A percentile compares a stretch with the other conserved stretches of the same genome.
phyloP scores from a whole-genome alignment of 2,113 vertebrate genomes.

The Noturus placidus region DNA sequence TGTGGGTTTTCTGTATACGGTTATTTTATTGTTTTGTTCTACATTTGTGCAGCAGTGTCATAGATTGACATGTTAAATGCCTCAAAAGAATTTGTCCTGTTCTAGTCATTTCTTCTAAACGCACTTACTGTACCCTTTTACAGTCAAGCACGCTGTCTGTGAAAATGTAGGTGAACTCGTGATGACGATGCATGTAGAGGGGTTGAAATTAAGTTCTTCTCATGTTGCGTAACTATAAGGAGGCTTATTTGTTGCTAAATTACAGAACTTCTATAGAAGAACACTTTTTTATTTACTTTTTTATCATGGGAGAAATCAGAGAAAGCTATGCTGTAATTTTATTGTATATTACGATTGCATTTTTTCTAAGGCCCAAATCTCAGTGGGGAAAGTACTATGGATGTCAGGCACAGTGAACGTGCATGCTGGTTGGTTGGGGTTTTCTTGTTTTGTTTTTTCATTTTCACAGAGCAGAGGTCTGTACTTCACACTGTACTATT shows the following conservation, averaged over 20 bases:
- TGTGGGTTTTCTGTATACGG: background rate
- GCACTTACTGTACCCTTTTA: background rate
- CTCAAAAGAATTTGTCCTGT: background rate
- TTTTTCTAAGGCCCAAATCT: background rate
- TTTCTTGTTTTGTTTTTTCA: background rate
- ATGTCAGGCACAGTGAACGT: background rate
- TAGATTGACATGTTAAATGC: background rate
- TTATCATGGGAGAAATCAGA: background rate
- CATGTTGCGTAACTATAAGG: background rate
- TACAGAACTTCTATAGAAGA: background rate
- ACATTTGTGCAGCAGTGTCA: background rate
- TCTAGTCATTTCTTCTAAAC: background rate
- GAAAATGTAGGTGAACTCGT: background rate
- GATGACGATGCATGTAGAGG: background rate
- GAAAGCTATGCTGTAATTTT: background rate
- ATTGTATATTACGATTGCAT: background rate
- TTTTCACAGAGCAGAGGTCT: background rate
- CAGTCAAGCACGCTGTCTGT: background rate
- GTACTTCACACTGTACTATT: background rate
- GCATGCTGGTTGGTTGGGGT: too few species aligned
- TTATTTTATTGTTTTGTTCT: background rate
- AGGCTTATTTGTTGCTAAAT: background rate
- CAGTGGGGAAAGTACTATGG: background rate
- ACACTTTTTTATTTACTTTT: background rate
- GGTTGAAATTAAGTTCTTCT: background rate